phyloP scores from a whole-genome alignment of 30 jellyfish, hydroid and myxozoan species.

The Cassiopea andromeda region DNA sequence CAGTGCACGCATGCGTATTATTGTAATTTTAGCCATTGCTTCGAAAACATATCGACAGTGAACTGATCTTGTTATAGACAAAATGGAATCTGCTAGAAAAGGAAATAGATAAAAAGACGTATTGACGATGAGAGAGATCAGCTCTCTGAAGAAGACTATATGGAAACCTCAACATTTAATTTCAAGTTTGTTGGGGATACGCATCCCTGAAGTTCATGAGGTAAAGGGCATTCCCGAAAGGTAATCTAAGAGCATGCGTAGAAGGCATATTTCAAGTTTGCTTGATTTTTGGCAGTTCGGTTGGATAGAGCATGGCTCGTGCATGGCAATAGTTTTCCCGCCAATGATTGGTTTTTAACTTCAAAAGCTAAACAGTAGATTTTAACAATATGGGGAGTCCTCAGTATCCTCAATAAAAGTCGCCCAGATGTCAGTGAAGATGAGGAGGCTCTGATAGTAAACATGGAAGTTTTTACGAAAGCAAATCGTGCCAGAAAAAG shows the following conservation, averaged over 20 bases:
- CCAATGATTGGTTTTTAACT: no score
- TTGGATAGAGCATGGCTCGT: no score
- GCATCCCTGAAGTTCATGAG: no score
- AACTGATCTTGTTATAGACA: neutral
- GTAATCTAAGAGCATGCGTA: no score
- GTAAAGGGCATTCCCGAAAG: no score
- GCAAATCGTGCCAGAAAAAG: neutral
- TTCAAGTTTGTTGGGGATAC: neutral
- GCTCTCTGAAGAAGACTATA: neutral
- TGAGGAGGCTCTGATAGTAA: neutral
- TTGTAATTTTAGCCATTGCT: neutral
- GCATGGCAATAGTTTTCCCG: no score
- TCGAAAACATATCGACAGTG: neutral
- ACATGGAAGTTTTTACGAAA: neutral
- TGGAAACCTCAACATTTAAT: neutral
- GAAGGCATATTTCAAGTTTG: no score
- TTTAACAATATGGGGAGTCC: no score
- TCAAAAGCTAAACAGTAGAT: no score
- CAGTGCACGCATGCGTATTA: slow-evolving; percentile 24
- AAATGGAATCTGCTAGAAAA: neutral
- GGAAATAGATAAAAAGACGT: neutral
- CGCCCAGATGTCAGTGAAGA: no score
- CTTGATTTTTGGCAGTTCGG: no score
- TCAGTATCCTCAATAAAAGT: no score
- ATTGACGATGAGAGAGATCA: neutral